Evolutionary conservation across 2,113 vertebrate species (phyloP).

Genomic region (Anser brachyrhynchus): DNA sequence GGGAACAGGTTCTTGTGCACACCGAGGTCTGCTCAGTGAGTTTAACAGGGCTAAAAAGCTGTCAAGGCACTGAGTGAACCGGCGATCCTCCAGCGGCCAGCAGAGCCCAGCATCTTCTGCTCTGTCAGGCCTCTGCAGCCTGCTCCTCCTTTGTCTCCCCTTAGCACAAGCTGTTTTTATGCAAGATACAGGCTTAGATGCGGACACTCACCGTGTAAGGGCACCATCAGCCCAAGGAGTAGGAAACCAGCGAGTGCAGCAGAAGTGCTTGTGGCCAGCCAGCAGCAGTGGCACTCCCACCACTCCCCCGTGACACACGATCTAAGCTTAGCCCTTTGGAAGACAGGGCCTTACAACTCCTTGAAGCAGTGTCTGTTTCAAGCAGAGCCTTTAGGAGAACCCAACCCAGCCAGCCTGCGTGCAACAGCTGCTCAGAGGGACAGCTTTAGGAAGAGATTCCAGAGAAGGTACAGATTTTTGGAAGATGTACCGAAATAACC

Average conservation of each 20-base stretch:
- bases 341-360: not conserved
- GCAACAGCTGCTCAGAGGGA: slow-evolving; percentile 2
- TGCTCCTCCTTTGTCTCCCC: not conserved
- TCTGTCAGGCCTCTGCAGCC: not conserved
- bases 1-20: rapidly evolving
- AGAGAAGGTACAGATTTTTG: not conserved
- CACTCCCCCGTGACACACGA: not conserved
- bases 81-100: not conserved
- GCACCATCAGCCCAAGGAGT: not conserved
- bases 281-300: not conserved
- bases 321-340: not conserved
- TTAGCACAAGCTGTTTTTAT: not conserved
- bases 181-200: not conserved
- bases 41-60: not conserved
- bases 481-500: slow-evolving; percentile 14
- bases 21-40: not conserved
- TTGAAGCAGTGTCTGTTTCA: not conserved
- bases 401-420: not conserved
- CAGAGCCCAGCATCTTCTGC: not conserved
- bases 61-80: not conserved
- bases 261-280: not conserved
- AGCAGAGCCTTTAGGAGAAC: not conserved
- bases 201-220: not conserved
- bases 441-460: not conserved
- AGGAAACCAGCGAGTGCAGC: not conserved